These are phyloP conservation scores for Coregonus clupeaformis DNA, from an alignment of 2,113 vertebrate genomes.

Conservation along the genomic window DNA sequence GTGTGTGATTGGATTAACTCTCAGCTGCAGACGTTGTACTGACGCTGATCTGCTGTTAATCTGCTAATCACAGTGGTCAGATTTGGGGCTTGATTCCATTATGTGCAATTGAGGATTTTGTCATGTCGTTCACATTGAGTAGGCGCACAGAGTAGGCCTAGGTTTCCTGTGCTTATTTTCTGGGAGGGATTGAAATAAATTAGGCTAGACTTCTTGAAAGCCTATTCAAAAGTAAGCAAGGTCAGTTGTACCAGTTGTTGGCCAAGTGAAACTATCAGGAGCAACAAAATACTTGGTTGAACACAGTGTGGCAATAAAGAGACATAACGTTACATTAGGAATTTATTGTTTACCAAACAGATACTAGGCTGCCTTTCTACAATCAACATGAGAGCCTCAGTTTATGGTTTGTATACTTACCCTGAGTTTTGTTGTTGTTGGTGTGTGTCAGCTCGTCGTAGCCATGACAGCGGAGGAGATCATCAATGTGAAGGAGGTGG, in stretches of 20 bases:
- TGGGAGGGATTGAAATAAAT: neutral
- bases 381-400: neutral
- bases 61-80: neutral
- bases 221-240: neutral
- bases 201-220: neutral
- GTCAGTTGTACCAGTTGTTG: neutral
- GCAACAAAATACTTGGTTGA: neutral
- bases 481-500: conserved; percentile 96
- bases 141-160: no score
- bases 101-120: neutral
- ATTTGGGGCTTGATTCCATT: neutral
- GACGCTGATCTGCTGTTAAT: neutral
- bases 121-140: neutral
- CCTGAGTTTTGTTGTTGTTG: neutral
- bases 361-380: neutral
- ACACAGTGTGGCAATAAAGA: neutral
- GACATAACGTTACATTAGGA: neutral
- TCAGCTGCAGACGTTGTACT: neutral
- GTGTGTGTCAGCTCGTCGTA: conserved; percentile 50
- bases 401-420: neutral
- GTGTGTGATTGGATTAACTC: neutral
- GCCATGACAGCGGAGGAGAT: conserved; percentile 98
- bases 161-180: neutral
- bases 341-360: no score
- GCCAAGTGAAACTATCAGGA: neutral